Conservation (phyloP, 2,888 invertebrate species). For the Heliconius hortense region DNA sequence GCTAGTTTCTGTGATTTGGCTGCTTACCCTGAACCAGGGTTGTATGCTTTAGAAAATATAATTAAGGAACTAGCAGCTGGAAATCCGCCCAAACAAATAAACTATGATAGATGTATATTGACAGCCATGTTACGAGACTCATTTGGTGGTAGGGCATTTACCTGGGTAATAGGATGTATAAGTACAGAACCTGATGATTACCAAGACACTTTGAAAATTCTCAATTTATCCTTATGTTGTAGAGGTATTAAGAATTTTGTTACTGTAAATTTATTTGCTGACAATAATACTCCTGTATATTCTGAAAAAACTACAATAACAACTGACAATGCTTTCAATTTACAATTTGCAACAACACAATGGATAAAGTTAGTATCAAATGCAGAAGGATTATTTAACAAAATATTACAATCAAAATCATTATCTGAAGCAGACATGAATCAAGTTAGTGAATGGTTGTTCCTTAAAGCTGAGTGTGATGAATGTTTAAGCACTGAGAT, state of each 20-base stretch:
- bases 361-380: constrained; percentile 91
- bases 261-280: constrained; percentile 86
- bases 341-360: constrained; percentile 92
- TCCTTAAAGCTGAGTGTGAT: constrained; percentile 92
- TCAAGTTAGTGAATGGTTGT: constrained; percentile 90
- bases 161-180: constrained; percentile 87
- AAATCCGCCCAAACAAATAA: constrained; percentile 78
- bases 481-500: constrained; percentile 87
- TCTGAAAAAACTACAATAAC: constrained; percentile 64
- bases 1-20: constrained; percentile 88
- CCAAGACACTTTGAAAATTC: constrained; percentile 85
- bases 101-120: constrained; percentile 85
- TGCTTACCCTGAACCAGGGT: constrained; percentile 83
- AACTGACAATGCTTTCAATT: constrained; percentile 82
- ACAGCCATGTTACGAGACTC: constrained; percentile 87
- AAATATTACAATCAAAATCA: constrained; percentile 86
- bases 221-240: constrained; percentile 85
- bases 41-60: constrained; percentile 85
- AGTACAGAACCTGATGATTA: constrained; percentile 86
- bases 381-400: constrained; percentile 92
- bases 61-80: constrained; percentile 81
- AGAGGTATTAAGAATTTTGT: constrained; percentile 87
- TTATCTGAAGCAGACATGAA: constrained; percentile 87
- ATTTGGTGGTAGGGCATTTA: constrained; percentile 89
- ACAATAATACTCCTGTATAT: constrained; percentile 83